phyloP scores from a whole-genome alignment of 2,797 vertebrate genomes.

The Phrynocephalus forsythii region DNA sequence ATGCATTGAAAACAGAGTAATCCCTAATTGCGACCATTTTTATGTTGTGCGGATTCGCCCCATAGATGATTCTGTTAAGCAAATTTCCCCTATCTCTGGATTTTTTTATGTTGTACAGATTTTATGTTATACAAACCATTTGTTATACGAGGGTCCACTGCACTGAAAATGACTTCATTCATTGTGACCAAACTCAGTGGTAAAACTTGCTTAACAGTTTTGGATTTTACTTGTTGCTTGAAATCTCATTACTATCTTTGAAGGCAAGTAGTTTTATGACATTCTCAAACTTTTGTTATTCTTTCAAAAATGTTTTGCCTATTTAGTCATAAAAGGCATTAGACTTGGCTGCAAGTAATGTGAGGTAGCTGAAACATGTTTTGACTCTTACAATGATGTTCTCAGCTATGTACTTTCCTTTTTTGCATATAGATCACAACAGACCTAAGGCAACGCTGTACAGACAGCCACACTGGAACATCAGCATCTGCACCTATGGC shows the following conservation, averaged over 20 bases:
- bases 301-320: constrained; percentile 23
- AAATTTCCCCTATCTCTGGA: too few species aligned
- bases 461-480: constrained; percentile 98
- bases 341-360: background rate
- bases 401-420: constrained; percentile 60
- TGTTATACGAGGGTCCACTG: too few species aligned
- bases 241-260: constrained; percentile 17
- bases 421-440: constrained; percentile 88
- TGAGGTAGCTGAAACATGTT: constrained; percentile 32
- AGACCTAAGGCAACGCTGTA: constrained; percentile 96
- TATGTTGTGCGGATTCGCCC: too few species aligned
- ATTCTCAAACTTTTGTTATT: constrained; percentile 4
- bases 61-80: too few species aligned
- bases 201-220: constrained; percentile 28
- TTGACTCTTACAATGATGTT: constrained; percentile 49
- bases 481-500: constrained; percentile 99
- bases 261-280: background rate
- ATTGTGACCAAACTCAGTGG: constrained; percentile 24
- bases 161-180: background rate
- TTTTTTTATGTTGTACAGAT: too few species aligned
- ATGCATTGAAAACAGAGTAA: too few species aligned
- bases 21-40: too few species aligned
- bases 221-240: background rate
- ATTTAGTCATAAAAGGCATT: constrained; percentile 35
- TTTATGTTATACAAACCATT: too few species aligned